Conservation (phyloP, 2,113 vertebrate genomes). For the Jacana jacana region DNA sequence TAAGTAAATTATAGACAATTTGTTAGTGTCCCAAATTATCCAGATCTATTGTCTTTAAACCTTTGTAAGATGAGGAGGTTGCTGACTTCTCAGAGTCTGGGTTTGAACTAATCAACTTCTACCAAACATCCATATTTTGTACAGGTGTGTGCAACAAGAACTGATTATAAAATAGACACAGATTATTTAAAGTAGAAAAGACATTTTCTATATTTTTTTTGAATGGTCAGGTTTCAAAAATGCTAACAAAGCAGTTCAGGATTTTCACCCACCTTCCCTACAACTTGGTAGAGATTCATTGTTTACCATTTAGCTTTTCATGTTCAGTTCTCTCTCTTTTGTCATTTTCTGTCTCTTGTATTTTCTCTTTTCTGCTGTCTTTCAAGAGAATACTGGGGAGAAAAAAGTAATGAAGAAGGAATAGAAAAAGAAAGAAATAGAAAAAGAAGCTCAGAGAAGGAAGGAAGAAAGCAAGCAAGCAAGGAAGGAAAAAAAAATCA, state of each 20-base stretch:
- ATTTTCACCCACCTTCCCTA: neutral
- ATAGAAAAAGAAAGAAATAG: neutral
- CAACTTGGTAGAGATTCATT: neutral
- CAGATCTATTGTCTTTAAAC: neutral
- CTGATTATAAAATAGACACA: neutral
- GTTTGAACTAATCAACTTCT: neutral
- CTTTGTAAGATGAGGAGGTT: neutral
- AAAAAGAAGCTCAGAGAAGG: neutral
- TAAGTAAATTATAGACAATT: neutral
- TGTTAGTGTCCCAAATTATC: neutral
- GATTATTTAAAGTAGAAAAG: neutral
- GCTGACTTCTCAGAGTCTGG: neutral
- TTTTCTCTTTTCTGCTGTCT: neutral
- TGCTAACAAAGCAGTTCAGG: neutral
- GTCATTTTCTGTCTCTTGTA: neutral
- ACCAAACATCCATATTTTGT: neutral
- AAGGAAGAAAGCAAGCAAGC: neutral
- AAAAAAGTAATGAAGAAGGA: neutral
- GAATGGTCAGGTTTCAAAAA: neutral
- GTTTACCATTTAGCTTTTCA: neutral
- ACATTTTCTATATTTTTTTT: neutral
- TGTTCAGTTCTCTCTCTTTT: neutral
- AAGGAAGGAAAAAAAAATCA: neutral
- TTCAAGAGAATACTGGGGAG: neutral
- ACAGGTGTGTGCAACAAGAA: neutral